These are phyloP conservation scores for Syrista parreyssii DNA, from an alignment of 2,888 invertebrate genomes.

Conservation along the genomic window DNA sequence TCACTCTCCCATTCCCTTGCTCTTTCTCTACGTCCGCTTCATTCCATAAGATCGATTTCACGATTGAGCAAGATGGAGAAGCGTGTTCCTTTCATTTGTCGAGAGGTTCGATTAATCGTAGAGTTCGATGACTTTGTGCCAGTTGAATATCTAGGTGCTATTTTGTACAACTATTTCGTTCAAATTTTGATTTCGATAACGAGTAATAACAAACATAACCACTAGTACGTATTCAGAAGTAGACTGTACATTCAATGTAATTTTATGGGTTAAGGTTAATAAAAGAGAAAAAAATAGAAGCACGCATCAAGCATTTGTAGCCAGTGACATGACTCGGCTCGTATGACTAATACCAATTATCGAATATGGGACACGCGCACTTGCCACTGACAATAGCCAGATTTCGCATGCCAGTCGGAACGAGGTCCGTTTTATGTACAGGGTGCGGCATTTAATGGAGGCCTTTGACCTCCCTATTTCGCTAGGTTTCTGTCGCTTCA, in stretches of 20 bases:
- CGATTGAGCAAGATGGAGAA: not conserved
- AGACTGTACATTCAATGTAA: not conserved
- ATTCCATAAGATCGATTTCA: not conserved
- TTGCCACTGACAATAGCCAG: slow-evolving; percentile 35
- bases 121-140: not conserved
- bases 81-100: not conserved
- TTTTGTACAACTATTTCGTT: slow-evolving; percentile 29
- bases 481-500: not conserved
- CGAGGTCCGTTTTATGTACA: not conserved
- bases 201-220: too few species aligned
- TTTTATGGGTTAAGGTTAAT: not conserved
- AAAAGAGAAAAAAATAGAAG: slow-evolving; percentile 19
- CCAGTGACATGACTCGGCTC: slow-evolving; percentile 14
- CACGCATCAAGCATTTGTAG: slow-evolving; percentile 30
- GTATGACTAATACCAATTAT: slow-evolving; percentile 30
- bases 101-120: not conserved
- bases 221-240: not conserved
- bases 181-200: slow-evolving; percentile 36
- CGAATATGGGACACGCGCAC: slow-evolving; percentile 35
- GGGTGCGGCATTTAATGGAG: not conserved
- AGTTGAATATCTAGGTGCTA: slow-evolving; percentile 24
- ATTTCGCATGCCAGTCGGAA: slow-evolving; percentile 43
- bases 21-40: not conserved
- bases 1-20: not conserved
- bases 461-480: not conserved